Evolutionary conservation across 2,888 invertebrate genomes (phyloP).

Genomic region (Drosophila testacea): DNA sequence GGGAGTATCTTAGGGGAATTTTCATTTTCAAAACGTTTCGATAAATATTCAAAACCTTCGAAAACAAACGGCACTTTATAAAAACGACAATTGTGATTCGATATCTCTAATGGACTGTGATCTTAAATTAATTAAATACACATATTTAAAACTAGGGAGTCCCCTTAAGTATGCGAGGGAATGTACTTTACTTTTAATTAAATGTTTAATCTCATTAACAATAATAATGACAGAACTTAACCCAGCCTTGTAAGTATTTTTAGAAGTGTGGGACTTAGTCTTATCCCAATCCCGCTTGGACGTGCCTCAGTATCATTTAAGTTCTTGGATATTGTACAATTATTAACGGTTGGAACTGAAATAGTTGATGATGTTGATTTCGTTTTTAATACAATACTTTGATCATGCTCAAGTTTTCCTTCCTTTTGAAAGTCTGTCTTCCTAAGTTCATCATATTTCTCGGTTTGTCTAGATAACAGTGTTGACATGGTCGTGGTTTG

Average conservation of each 20-base stretch:
- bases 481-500: neutral
- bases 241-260: slow-evolving; percentile 34
- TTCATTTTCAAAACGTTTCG: slow-evolving; percentile 26
- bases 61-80: neutral
- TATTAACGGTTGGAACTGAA: neutral
- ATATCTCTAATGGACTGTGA: neutral
- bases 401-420: neutral
- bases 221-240: slow-evolving; percentile 1
- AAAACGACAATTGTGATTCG: neutral
- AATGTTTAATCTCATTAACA: neutral
- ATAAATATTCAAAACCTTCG: slow-evolving; percentile 10
- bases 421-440: neutral
- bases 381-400: neutral
- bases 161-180: neutral
- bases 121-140: slow-evolving; percentile 3
- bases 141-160: slow-evolving; percentile 1
- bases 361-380: neutral
- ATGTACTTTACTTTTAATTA: slow-evolving; percentile 11
- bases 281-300: slow-evolving; percentile 21
- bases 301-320: neutral
- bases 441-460: neutral
- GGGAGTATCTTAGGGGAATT: slow-evolving; percentile 16
- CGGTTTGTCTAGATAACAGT: neutral
- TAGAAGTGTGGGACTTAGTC: slow-evolving; percentile 37
- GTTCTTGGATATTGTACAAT: neutral